Conservation (phyloP, 2,797 vertebrate genomes). For the Hirundo rustica region DNA sequence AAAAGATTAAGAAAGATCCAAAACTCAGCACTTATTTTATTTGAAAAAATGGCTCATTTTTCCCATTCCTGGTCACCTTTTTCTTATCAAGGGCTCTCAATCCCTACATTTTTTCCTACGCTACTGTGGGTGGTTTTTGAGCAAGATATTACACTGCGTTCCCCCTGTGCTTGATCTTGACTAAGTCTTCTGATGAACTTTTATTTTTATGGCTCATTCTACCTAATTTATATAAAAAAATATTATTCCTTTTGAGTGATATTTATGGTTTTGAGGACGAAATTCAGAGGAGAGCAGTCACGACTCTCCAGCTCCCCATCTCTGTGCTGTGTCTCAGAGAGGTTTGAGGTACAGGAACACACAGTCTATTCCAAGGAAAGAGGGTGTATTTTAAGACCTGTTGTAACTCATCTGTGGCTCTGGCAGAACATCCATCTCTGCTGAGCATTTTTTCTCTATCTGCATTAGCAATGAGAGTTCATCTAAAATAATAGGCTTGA, state of each 20-base stretch:
- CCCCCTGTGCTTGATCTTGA: not conserved
- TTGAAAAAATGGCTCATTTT: not conserved
- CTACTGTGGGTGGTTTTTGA: accelerated
- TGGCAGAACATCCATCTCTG: not conserved
- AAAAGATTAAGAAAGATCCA: not conserved
- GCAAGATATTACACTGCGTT: not conserved
- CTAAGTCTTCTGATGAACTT: not conserved
- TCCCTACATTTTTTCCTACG: not conserved
- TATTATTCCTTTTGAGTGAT: not conserved
- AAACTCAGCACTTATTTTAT: not conserved
- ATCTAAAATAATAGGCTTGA: not conserved
- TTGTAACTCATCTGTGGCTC: not conserved
- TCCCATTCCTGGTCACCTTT: not conserved
- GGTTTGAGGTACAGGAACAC: not conserved
- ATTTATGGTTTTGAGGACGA: not conserved
- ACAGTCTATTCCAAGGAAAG: not conserved
- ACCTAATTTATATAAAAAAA: not conserved
- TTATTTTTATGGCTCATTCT: not conserved
- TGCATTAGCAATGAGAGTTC: not conserved
- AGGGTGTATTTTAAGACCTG: not conserved
- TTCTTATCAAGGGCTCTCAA: not conserved
- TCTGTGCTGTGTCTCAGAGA: not conserved
- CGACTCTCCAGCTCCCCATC: accelerated
- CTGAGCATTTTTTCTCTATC: not conserved
- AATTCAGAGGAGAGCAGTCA: not conserved